Evolutionary conservation across 2,113 vertebrate species (phyloP), one percentile per base, ranked within the genome.

Genomic region (Penelope pileata): DNA sequence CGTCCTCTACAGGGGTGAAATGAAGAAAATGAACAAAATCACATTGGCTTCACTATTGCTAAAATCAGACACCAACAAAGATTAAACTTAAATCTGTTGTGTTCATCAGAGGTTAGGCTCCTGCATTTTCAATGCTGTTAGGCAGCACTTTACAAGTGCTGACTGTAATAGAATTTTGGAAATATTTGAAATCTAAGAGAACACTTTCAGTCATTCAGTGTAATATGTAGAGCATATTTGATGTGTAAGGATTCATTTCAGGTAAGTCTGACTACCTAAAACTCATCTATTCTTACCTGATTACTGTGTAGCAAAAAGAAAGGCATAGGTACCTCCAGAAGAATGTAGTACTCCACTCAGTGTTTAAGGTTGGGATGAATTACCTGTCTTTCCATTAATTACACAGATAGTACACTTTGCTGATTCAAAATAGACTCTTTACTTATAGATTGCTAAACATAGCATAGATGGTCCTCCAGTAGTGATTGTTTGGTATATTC

Each of bases 1-100:
- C 84, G 81, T 59, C 47, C 64, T 80, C 83, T 85, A 64, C 60
- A 88, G 38, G 45, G 40, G 26, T 60, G 88, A 88, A 90, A 91
- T 78, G 60, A 92, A 92, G 64, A 95, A 94, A 90, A 30, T 45
- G 73, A 93, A 78, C 32, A 84, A 86, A 93, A 88, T 90, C 76
- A 86, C 51, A 78, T 74, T 84, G 78, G 30, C n/a, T 94, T 84
- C 94, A 32, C n/a, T 91, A 16, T 60, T 95, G 72, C 75, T 95
- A 92, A 90, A 91, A 40, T 17, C n/a, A 86, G 73, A 75, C 81
- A 94, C 62, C 40, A 68, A 93, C 34, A 40, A 92, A 78, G 56
- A 84, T 86, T 86, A 95, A 84, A 24, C 48, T 63, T 60, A 92
- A 90, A 91, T 21, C 32, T 64, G 36, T 72, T 91, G 32, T 53